Evolutionary conservation across 2,113 vertebrate species (phyloP).

Genomic region (Pelecanus crispus): DNA sequence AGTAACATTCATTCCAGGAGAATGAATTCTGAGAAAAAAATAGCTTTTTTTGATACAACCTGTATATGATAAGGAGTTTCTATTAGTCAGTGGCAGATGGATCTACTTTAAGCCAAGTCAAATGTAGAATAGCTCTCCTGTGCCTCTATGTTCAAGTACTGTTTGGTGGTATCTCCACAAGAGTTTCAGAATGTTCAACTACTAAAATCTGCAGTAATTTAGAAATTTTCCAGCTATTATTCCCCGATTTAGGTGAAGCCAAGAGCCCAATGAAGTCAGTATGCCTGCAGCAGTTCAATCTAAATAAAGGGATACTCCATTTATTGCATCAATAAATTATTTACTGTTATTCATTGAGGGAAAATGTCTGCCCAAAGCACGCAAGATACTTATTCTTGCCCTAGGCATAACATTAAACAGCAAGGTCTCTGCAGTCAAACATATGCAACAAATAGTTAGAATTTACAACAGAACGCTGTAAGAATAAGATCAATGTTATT

Average conservation of each 20-base stretch:
- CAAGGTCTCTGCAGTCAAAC: neutral
- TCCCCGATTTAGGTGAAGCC: neutral
- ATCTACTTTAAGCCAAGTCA: neutral
- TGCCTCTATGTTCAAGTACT: neutral
- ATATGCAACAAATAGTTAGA: neutral
- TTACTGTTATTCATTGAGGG: neutral
- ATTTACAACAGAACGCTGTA: neutral
- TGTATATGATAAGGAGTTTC: neutral
- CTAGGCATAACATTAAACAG: neutral
- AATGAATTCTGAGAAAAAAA: neutral
- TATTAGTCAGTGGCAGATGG: neutral
- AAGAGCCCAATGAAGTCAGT: neutral
- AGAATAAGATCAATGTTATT: neutral
- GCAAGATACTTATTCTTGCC: neutral
- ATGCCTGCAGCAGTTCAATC: neutral
- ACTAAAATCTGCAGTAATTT: neutral
- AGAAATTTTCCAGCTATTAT: neutral
- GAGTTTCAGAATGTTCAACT: neutral
- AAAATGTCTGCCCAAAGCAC: neutral
- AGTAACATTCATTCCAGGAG: rapidly evolving
- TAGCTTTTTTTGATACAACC: neutral
- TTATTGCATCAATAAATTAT: neutral
- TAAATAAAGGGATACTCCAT: neutral
- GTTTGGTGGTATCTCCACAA: neutral
- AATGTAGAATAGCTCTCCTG: neutral